These are phyloP conservation scores for Mechanitis messenoides DNA, from an alignment of 2,888 invertebrate genomes.

Conservation along the genomic window DNA sequence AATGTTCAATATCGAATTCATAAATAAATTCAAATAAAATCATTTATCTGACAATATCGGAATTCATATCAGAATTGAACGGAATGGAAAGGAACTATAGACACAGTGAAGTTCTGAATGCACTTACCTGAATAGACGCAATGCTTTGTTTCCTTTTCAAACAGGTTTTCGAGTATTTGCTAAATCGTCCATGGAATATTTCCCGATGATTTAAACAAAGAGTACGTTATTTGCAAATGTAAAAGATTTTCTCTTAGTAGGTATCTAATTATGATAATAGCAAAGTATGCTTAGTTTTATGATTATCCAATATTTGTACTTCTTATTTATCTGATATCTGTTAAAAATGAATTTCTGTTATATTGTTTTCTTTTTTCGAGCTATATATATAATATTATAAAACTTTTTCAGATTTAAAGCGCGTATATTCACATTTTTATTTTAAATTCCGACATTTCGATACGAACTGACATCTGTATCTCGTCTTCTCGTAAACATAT, in stretches of 20 bases:
- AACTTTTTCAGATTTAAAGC: no score
- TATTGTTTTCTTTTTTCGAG: no score
- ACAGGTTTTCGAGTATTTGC: slow-evolving; percentile 4
- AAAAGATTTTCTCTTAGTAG: background rate
- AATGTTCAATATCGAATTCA: no score
- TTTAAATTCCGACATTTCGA: no score
- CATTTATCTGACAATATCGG: slow-evolving; percentile 14
- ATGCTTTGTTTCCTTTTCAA: slow-evolving; percentile 5
- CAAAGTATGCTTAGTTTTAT: background rate
- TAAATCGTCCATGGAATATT: background rate
- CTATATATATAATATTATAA: no score
- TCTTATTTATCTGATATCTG: background rate
- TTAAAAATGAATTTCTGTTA: background rate
- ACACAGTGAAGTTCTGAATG: slow-evolving; percentile 6
- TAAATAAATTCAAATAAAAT: background rate
- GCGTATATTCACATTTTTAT: no score
- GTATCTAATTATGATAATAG: background rate
- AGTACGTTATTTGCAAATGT: background rate
- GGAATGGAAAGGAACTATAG: background rate
- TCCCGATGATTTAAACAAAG: background rate
- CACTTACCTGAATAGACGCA: slow-evolving; percentile 2
- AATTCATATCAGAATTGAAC: slow-evolving; percentile 2
- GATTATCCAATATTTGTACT: background rate
- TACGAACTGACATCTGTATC: no score
- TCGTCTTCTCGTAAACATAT: no score